Base-by-base conservation (phyloP, 2,888 invertebrate species). In the Coelogynopora nodosa region DNA sequence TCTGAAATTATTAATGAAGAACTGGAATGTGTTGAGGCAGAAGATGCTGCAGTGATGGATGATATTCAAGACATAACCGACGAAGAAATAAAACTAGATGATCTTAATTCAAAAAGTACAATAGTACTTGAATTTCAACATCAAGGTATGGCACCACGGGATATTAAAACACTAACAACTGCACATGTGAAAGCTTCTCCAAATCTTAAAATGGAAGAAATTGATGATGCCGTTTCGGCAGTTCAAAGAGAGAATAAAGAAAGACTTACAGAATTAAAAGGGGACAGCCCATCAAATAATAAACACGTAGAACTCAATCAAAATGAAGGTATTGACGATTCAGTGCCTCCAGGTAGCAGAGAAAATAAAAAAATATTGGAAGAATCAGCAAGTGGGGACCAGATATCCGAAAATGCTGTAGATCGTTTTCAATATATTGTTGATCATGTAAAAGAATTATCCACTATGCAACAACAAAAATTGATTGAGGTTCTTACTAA, bases 391-490 rank as follows among this genome's bases (percentile, higher is more conserved):
- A 29, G 31, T 31, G 30, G 82, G 23, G 31, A 85, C 67, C 31
- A 85, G 1, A 2, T 83, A 23, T 10, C 2, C 5, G 84, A 83
- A 67, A n/a, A 10, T 5, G 10, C 2, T 18, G 31, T 27, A n/a
- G 31, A 87, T n/a, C 67, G 85, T 26, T 28, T 87, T 10, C 67
- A 87, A 30, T 87, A 18, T 13, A 87, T 87, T 29, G 18, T 87
- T 28, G 67, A 87, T 26, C 87, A 86, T 28, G 74, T 87, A n/a
- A 31, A 86, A 84, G 67, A 87, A 67, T 29, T 87, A 74, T 87
- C 67, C 0, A n/a, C n/a, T 0, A 5, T 23, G n/a, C 87, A 87
- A 31, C 84, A 80, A 28, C 27, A 87, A 31, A 31, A 28, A 13
- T 31, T 87, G 27, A n/a, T 86, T 49, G 30, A 30, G n/a, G 67